Base-by-base conservation (phyloP, 2,888 invertebrate species). In the Trachelus tabidus region DNA sequence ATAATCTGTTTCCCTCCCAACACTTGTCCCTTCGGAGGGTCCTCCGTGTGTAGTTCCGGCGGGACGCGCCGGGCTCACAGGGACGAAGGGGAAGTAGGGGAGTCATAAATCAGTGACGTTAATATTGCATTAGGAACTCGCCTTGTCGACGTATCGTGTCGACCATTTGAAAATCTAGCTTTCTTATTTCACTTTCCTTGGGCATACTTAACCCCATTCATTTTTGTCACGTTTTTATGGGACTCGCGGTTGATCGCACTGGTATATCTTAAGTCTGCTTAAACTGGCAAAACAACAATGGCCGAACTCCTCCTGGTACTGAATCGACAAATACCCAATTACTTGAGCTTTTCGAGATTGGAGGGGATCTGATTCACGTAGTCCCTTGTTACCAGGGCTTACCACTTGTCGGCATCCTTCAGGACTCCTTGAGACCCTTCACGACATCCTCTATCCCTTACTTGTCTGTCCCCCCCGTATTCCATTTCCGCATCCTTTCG, bases 61-160 rank as follows among this genome's bases (percentile, higher is more conserved):
- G 9, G 23, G 12, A 37, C 37, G 12, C 37, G 37, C 12, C 37
- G 12, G 40, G 40, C 6, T 56, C 9, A 9, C 23, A 23, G 56
- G 56, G 56, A 23, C 6, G 56, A 2, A 4, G 37, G 37, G 73
- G 79, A 80, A 84, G 84, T 84, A 85, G 79, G 81, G 12, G 35
- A 35, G 80, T 80, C 73, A 83, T 83, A 82, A 86, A 85, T 85
- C 86, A 83, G 80, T 77, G 76, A 71, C 75, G 79, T 79, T 83
- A 83, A 85, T 85, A 85, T 81, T 71, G 9, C 31, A 71, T 71
- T 71, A 71, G 56, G 56, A 56, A 56, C 15, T 56, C 56, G 23
- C 56, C 56, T 56, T 56, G 56, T 23, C 56, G 56, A 23, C 56
- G 9, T 23, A 1, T 56, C 6, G 1, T 56, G 2, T 23, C 9